Base-by-base conservation (phyloP, 2,888 invertebrate genomes). In the Ernsta delagoae region DNA sequence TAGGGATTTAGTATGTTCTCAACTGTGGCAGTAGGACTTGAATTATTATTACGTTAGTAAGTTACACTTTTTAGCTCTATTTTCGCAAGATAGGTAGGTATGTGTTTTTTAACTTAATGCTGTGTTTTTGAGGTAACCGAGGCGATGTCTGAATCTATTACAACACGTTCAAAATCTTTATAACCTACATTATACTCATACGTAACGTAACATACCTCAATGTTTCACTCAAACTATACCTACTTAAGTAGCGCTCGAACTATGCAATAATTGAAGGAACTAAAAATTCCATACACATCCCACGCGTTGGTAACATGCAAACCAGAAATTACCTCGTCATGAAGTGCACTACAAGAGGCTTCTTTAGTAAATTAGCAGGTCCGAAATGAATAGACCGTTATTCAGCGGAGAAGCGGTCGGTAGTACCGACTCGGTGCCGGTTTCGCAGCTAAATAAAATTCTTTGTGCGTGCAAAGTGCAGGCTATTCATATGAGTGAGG, bases 281-380 rank as follows among this genome's bases (percentile, higher is more conserved):
- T 6, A 39, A 8, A 39, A 39, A 6, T 39, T 39, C 39, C 39
- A 39, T 39, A 6, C 6, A 7, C n/a, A n/a, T 45, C n/a, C 4
- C n/a, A 1, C n/a, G 45, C n/a, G 4, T 45, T 45, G 4, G n/a
- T 1, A 45, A 45, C 45, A n/a, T 4, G n/a, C 45, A 45, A 45
- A 9, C 43, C 2, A 43, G 43, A 45, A 45, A n/a, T 45, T 45
- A 16, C 53, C 16, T 24, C 24, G 24, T 24, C 12, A 24, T 53
- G 12, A 8, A 24, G 50, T 12, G 12, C 24, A 11, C 53, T 24
- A 24, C 24, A 53, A 16, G 8, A 16, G 4, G 3, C 7, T 24
- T 53, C 53, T 54, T 31, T 31, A 54, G 54, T 54, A 54, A 54
- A 54, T 54, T 54, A 54, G 54, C 54, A 16, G 7, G 48, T 48